Conservation (phyloP, 2,888 invertebrate species). For the Drosophila atripex region DNA sequence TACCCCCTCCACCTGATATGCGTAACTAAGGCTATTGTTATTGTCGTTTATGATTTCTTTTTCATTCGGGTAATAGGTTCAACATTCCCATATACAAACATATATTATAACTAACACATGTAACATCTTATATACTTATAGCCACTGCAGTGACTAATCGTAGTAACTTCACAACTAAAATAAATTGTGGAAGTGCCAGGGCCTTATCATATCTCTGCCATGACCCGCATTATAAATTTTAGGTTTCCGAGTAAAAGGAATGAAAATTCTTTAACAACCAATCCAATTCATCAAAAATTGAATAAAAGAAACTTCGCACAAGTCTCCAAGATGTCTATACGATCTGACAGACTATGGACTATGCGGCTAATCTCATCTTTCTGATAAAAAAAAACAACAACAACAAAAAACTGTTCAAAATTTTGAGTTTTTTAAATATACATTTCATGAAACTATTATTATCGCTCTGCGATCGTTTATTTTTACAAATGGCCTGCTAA, state of each 20-base stretch:
- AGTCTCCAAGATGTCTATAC: not conserved
- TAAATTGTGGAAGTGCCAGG: not conserved
- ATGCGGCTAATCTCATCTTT: not conserved
- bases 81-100: too few species aligned
- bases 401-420: too few species aligned
- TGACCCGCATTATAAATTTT: not conserved
- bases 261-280: not conserved
- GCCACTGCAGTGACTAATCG: too few species aligned
- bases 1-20: slow-evolving; percentile 9
- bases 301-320: not conserved
- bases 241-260: not conserved
- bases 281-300: not conserved
- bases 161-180: not conserved
- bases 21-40: slow-evolving; percentile 34
- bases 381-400: not conserved
- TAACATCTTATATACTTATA: too few species aligned
- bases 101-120: not conserved
- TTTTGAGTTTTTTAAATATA: too few species aligned
- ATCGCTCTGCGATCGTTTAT: not conserved
- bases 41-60: not conserved
- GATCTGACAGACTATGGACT: not conserved
- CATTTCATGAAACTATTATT: not conserved
- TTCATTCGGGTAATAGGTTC: too few species aligned
- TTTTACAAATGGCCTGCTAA: slow-evolving; percentile 16
- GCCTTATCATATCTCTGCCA: slow-evolving; percentile 1